Conservation (phyloP, 2,797 vertebrate genomes). For the Crocodylus rhombifer region DNA sequence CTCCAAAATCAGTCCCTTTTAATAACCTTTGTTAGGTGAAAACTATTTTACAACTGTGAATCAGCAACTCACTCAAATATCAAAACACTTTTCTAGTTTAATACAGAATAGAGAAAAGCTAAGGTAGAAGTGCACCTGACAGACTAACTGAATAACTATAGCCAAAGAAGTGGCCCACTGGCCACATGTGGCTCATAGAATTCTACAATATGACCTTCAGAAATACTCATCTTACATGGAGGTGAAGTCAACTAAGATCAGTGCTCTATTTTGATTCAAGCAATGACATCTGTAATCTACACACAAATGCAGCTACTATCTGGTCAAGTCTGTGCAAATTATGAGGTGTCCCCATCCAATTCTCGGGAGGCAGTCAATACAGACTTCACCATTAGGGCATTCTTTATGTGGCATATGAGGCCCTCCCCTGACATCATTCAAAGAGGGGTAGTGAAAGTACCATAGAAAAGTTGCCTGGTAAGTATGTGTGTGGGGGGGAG, state of each 20-base stretch:
- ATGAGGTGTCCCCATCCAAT: background rate
- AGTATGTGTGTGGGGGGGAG: no score
- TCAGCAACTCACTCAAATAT: background rate
- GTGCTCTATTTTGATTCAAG: background rate
- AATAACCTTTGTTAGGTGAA: background rate
- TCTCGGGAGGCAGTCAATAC: background rate
- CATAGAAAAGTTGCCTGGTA: no score
- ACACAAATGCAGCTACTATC: background rate
- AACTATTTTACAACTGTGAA: background rate
- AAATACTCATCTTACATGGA: background rate
- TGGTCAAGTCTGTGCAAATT: background rate
- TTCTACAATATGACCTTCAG: background rate
- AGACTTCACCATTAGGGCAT: fast-evolving
- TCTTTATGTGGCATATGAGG: background rate
- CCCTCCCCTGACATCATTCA: no score
- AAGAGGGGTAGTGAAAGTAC: no score
- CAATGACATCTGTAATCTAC: background rate
- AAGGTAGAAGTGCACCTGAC: no score
- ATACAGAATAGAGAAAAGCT: background rate
- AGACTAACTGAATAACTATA: no score
- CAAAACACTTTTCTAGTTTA: background rate
- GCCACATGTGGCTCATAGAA: background rate
- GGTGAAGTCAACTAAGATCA: background rate
- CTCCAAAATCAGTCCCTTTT: background rate
- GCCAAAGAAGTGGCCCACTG: background rate